Percentiles rank a stretch among this genome's conserved stretches.
Conservation (phyloP, 1,140 invertebrate species). For the Eupristina koningsbergeri region DNA sequence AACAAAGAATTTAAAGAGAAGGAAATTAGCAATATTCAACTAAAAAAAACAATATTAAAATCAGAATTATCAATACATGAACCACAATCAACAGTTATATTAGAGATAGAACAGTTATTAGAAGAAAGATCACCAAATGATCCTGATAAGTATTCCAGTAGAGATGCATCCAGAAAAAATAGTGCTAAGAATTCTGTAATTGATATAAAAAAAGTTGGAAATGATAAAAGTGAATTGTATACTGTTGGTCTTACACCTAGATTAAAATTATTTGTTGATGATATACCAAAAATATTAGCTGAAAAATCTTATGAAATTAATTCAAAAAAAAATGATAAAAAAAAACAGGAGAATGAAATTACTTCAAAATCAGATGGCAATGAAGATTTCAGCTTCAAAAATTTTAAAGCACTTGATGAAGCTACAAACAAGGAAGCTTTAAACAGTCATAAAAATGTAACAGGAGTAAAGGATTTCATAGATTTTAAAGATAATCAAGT, state of each 20-base stretch:
- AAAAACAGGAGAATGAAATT: conserved; percentile 41
- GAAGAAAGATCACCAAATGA: conserved; percentile 39
- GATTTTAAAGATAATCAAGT: conserved; percentile 14
- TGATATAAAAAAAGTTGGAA: conserved; percentile 56
- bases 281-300: conserved; percentile 68
- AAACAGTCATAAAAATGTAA: conserved; percentile 48
- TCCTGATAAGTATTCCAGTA: conserved; percentile 32
- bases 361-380: conserved; percentile 41
- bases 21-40: conserved; percentile 56
- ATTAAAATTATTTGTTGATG: conserved; percentile 68
- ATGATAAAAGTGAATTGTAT: conserved; percentile 65
- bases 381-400: conserved; percentile 52
- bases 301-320: conserved; percentile 62
- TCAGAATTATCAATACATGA: conserved; percentile 19
- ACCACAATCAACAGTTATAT: conserved; percentile 54
- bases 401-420: conserved; percentile 48
- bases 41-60: conserved; percentile 14
- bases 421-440: conserved; percentile 24
- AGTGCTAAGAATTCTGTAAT: conserved; percentile 50
- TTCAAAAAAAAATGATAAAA: conserved; percentile 45
- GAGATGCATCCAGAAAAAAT: conserved; percentile 38
- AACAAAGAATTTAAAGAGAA: conserved; percentile 63
- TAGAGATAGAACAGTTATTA: conserved; percentile 60
- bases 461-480: conserved; percentile 42
- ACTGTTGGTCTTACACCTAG: conserved; percentile 67